phyloP scores from a whole-genome alignment of 2,113 vertebrate species.

The Bujurquina vittata region DNA sequence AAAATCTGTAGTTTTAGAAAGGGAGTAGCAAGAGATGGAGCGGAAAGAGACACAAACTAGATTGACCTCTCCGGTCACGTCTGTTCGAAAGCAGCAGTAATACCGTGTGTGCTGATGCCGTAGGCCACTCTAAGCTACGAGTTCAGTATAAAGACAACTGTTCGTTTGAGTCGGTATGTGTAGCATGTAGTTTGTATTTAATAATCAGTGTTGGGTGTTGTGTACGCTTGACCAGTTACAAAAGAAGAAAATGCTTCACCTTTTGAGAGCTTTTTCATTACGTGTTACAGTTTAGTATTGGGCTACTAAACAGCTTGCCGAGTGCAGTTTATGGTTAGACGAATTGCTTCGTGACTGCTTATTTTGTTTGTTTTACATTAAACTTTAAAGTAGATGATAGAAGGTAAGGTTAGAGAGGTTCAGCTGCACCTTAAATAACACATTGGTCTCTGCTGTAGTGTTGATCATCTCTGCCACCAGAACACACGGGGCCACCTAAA shows the following conservation, averaged over 20 bases:
- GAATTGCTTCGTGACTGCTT: neutral
- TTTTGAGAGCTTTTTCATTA: neutral
- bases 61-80: conserved; percentile 3
- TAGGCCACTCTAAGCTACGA: neutral
- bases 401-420: neutral
- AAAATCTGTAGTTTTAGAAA: neutral
- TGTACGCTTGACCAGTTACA: neutral
- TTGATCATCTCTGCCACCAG: neutral
- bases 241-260: neutral
- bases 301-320: neutral
- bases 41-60: conserved; percentile 14
- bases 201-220: conserved; percentile 1
- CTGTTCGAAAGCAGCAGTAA: neutral
- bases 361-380: neutral
- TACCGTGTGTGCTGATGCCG: neutral
- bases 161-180: neutral
- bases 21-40: neutral
- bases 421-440: neutral
- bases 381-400: neutral
- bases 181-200: neutral
- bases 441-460: neutral
- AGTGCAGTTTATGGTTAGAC: neutral
- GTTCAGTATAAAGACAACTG: neutral
- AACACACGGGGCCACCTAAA: neutral
- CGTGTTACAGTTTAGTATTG: neutral